Conservation (phyloP, 2,113 vertebrate species). For the Tragulus kanchil region DNA sequence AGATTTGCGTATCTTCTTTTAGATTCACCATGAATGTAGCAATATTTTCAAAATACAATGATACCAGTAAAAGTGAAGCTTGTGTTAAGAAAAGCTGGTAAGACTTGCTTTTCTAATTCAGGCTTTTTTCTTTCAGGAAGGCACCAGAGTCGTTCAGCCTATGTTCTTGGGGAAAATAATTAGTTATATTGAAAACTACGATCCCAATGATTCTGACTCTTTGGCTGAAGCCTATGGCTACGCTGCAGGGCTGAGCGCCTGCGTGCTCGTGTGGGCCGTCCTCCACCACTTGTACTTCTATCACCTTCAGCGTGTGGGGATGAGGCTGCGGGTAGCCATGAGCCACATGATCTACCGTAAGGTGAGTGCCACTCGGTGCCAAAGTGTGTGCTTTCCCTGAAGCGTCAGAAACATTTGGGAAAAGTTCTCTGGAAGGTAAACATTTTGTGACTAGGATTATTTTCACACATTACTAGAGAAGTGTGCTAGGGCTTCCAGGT, state of each 20-base stretch:
- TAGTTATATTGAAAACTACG: constrained; percentile 90
- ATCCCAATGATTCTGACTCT: constrained; percentile 72
- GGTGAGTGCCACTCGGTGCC: constrained; percentile 85
- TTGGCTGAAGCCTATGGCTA: constrained; percentile 86
- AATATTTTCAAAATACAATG: no score
- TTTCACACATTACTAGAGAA: no score
- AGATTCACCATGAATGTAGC: no score
- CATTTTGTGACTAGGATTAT: neutral
- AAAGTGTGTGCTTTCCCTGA: fast-evolving
- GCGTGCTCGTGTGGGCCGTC: constrained; percentile 88
- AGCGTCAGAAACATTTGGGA: neutral
- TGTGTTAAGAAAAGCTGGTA: neutral
- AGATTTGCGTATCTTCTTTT: neutral
- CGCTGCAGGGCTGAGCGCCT: constrained; percentile 87
- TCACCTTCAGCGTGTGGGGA: constrained; percentile 92
- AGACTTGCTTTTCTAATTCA: constrained; percentile 16
- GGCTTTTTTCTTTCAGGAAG: neutral
- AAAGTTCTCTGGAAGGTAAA: neutral
- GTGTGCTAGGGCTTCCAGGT: no score
- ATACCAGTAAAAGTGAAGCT: neutral
- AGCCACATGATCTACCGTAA: constrained; percentile 97
- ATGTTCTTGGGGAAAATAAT: constrained; percentile 94
- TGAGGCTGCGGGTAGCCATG: constrained; percentile 95
- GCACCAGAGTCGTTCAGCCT: constrained; percentile 91
- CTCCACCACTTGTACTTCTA: constrained; percentile 95